Conservation (phyloP, 2,113 vertebrate species). For the Zosterops hypoxanthus region DNA sequence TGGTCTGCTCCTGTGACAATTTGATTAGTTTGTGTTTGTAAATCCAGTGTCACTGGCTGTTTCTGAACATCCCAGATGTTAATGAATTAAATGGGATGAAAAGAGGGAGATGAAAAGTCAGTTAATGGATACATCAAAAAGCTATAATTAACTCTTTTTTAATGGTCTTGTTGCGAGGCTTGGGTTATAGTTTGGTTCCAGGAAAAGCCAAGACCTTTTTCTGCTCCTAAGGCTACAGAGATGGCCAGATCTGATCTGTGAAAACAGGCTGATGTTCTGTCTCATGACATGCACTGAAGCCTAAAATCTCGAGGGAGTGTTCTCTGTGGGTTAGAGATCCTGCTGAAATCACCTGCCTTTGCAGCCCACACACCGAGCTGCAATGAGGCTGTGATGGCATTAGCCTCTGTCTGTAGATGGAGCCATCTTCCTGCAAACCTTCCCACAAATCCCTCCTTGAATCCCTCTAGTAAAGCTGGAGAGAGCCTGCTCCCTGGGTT, state of each 20-base stretch:
- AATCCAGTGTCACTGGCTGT: not conserved
- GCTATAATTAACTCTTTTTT: not conserved
- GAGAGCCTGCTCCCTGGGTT: not conserved
- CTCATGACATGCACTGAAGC: not conserved
- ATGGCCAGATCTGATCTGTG: fast-evolving
- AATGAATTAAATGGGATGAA: not conserved
- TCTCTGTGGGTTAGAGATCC: not conserved
- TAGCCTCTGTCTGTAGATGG: not conserved
- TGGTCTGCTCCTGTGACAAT: not conserved
- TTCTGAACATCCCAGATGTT: not conserved
- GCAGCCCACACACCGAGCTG: not conserved
- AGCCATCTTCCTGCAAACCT: not conserved
- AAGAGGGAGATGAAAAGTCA: not conserved
- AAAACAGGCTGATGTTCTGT: fast-evolving
- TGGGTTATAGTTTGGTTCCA: not conserved
- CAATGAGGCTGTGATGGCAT: not conserved
- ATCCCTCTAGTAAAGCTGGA: not conserved
- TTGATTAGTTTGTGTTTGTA: not conserved
- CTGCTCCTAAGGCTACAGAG: not conserved
- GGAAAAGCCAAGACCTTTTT: not conserved
- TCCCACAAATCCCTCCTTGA: not conserved
- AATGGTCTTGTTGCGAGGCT: not conserved
- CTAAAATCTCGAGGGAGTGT: not conserved
- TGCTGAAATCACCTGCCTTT: not conserved
- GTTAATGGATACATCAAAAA: not conserved